Evolutionary conservation across 2,113 vertebrate genomes (phyloP).

Genomic region (Myanophis thanlyinensis): DNA sequence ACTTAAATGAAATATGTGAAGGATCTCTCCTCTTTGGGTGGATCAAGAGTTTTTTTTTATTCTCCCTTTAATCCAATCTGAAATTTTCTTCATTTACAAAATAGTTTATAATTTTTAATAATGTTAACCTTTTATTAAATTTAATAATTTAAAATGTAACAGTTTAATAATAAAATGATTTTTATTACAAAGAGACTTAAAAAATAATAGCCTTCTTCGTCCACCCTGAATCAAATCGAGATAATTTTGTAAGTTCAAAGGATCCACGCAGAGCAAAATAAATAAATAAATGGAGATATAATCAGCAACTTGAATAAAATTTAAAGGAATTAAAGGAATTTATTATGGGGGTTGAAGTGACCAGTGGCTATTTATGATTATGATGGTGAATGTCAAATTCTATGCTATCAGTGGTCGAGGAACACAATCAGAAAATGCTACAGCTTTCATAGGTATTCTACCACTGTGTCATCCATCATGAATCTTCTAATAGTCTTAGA

Average conservation of each 20-base stretch:
- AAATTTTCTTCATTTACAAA: not conserved
- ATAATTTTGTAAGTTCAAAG: not conserved
- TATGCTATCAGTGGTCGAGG: not conserved
- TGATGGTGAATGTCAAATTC: not conserved
- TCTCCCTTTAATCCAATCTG: not conserved
- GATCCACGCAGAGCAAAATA: not conserved
- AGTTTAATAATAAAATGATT: not conserved
- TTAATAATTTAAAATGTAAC: not conserved
- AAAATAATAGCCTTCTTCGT: not conserved
- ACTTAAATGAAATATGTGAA: not conserved
- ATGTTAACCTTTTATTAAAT: not conserved
- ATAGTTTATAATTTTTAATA: not conserved
- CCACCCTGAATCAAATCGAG: not conserved
- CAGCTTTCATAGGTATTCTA: not conserved
- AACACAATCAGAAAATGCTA: not conserved
- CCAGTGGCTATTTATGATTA: not conserved
- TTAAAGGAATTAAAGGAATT: not conserved
- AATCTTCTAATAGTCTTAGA: not conserved
- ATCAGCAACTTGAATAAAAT: not conserved
- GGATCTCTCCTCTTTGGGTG: not conserved
- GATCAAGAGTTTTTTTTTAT: not conserved
- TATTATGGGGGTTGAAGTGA: not conserved
- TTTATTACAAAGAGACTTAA: not conserved
- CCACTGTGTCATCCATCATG: not conserved
- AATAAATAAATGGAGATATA: not conserved